Conservation (phyloP, 2,888 invertebrate species). For the Epinotia nisella region DNA sequence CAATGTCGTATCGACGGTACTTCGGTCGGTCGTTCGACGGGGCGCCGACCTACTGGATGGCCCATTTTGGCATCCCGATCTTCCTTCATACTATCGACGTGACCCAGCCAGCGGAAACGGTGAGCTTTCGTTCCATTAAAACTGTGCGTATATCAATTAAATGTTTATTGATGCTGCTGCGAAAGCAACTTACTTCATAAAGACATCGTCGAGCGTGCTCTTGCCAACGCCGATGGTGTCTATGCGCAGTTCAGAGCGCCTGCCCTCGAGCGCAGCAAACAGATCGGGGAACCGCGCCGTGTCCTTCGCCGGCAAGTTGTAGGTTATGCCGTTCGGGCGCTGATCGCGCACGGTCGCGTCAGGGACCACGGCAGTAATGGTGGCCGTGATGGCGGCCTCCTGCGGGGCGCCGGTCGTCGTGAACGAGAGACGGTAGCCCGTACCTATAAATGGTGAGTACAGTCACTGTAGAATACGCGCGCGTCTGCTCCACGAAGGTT, state of each 20-base stretch:
- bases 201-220: conserved; percentile 97
- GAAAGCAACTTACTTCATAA: conserved; percentile 86
- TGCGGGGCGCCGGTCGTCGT: conserved; percentile 70
- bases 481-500: too few relatives aligned
- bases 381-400: conserved; percentile 54
- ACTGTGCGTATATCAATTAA: background rate
- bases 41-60: too few relatives aligned
- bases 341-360: conserved; percentile 62
- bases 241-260: conserved; percentile 86
- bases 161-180: too few relatives aligned
- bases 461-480: too few relatives aligned
- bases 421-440: conserved; percentile 82
- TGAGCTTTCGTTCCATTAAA: too few relatives aligned
- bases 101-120: background rate
- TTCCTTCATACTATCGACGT: background rate
- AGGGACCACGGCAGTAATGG: conserved; percentile 56
- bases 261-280: conserved; percentile 86
- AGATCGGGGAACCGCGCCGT: conserved; percentile 84
- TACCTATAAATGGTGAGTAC: background rate
- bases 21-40: too few relatives aligned
- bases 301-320: conserved; percentile 76
- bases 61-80: too few relatives aligned
- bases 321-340: conserved; percentile 63
- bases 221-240: conserved; percentile 92
- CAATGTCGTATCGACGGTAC: too few relatives aligned